Evolutionary conservation across 2,797 vertebrate genomes (phyloP).

Genomic region (Sebastes oblongus): DNA sequence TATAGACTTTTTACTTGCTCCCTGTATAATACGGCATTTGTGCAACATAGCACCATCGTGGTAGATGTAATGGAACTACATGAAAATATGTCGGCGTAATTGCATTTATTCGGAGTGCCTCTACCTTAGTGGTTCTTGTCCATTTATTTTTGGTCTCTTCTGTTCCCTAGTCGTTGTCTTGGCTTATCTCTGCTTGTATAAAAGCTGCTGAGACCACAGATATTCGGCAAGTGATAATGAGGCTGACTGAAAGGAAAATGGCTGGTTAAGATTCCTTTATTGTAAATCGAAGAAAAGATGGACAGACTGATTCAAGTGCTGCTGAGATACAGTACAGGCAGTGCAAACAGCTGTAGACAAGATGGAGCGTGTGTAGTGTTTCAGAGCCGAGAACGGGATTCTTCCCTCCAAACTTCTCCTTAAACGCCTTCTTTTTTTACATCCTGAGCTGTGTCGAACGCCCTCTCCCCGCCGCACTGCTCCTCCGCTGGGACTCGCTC

Average conservation of each 20-base stretch:
- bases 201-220: neutral
- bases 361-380: constrained; percentile 4
- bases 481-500: constrained; percentile 37
- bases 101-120: neutral
- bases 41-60: neutral
- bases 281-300: neutral
- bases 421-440: neutral
- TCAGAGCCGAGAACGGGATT: neutral
- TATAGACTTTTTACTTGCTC: neutral
- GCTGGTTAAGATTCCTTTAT: neutral
- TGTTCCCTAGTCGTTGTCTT: neutral
- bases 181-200: neutral
- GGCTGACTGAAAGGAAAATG: neutral
- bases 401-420: constrained; percentile 21
- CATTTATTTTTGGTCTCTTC: neutral
- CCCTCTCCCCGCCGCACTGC: neutral
- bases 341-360: constrained; percentile 19
- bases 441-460: constrained; percentile 6
- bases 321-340: neutral
- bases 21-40: neutral
- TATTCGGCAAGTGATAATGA: neutral
- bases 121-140: neutral
- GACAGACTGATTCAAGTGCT: neutral
- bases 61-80: neutral
- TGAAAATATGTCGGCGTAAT: neutral